Conservation (phyloP, 2,888 invertebrate genomes). For the Lasioglossum pauxillum region DNA sequence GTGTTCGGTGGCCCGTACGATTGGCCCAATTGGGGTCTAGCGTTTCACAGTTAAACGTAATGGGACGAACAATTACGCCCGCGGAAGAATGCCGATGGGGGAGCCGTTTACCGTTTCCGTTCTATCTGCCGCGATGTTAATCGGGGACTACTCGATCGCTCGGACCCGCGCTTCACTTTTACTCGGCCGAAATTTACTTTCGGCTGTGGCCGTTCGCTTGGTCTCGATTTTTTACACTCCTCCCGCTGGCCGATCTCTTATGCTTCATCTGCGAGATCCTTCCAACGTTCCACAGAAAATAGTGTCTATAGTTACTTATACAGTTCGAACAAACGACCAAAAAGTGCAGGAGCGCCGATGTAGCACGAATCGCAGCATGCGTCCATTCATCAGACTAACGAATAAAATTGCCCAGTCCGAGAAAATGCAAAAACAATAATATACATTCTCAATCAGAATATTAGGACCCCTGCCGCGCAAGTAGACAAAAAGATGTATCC, state of each 20-base stretch:
- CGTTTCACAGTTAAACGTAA: conserved; percentile 67
- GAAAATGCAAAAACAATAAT: not conserved
- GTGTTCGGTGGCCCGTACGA: conserved; percentile 52
- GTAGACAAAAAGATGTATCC: not conserved
- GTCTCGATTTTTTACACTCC: conserved; percentile 15
- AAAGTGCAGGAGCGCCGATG: not conserved
- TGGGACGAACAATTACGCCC: conserved; percentile 65
- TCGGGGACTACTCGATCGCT: conserved; percentile 30
- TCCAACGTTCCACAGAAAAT: not conserved
- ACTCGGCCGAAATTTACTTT: conserved; percentile 69
- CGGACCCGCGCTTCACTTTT: conserved; percentile 68
- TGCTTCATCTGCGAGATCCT: not conserved
- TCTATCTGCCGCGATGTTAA: conserved; percentile 20
- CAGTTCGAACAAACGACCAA: not conserved
- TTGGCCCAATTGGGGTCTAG: conserved; percentile 59
- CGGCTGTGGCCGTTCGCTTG: conserved; percentile 54
- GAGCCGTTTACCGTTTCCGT: conserved; percentile 65
- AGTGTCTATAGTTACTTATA: not conserved
- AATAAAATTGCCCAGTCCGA: not conserved
- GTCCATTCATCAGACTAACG: not conserved
- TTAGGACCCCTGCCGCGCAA: not conserved
- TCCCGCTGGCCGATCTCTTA: not conserved
- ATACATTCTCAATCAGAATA: not conserved
- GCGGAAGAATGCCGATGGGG: conserved; percentile 60
- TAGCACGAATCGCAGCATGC: not conserved